phyloP scores from a whole-genome alignment of 2,113 vertebrate genomes.

The Ailurus styani region DNA sequence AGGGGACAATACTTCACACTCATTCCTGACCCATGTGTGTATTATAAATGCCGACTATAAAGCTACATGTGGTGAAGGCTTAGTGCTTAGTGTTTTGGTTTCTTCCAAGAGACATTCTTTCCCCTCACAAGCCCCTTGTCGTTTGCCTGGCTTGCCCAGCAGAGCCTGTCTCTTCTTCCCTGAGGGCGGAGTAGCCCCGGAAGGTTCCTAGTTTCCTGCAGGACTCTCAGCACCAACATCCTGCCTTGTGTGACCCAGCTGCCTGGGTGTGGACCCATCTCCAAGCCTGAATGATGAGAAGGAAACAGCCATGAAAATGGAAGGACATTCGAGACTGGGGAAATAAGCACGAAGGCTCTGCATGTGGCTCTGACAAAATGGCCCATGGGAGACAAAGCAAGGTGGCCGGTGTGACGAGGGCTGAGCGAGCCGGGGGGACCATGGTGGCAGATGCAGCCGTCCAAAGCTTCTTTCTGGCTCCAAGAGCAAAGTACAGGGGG shows the following conservation, averaged over 20 bases:
- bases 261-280: neutral
- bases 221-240: neutral
- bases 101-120: neutral
- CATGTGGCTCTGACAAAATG: neutral
- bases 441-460: fast-evolving
- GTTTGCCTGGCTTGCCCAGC: neutral
- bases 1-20: neutral
- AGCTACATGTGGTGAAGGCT: neutral
- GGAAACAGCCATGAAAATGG: neutral
- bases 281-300: neutral
- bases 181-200: neutral
- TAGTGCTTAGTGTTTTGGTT: neutral
- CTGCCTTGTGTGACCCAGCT: neutral
- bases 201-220: neutral
- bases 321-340: neutral
- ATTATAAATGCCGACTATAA: neutral
- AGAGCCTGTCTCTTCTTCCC: neutral
- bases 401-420: too few relatives aligned
- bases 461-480: neutral
- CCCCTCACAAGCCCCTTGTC: neutral
- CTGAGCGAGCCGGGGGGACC: neutral
- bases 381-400: neutral
- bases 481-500: neutral
- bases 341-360: neutral
- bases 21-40: neutral